phyloP scores from a whole-genome alignment of 1,140 invertebrate genomes.

The Eueides isabella region DNA sequence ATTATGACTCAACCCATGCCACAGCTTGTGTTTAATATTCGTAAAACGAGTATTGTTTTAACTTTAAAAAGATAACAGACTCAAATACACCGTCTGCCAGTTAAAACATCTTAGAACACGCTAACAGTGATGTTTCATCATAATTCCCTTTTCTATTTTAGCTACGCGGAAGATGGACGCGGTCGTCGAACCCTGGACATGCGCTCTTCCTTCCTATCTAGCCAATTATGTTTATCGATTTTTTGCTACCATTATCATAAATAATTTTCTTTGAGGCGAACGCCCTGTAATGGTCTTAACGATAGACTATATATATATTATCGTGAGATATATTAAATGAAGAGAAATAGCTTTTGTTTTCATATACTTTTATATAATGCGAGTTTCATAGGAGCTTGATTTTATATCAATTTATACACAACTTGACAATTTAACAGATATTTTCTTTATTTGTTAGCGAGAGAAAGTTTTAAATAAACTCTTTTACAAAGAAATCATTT shows the following conservation, averaged over 20 bases:
- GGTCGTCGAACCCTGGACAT: conserved; percentile 56
- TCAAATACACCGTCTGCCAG: background rate
- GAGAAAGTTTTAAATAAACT: no score
- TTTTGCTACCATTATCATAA: conserved; percentile 39
- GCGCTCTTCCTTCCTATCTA: conserved; percentile 51
- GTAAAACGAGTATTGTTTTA: background rate
- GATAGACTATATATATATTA: background rate
- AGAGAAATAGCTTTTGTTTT: no score
- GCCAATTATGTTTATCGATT: conserved; percentile 55
- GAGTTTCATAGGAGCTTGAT: no score
- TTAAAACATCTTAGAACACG: conserved; percentile 11
- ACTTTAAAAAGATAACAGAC: background rate
- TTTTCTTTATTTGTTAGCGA: no score
- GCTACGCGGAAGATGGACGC: conserved; percentile 57
- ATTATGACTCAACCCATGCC: background rate
- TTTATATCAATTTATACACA: no score
- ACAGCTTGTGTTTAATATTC: background rate
- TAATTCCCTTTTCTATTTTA: conserved; percentile 52
- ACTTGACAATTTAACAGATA: no score
- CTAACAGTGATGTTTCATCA: conserved; percentile 7
- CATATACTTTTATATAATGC: no score
- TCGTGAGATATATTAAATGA: background rate
- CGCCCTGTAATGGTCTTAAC: background rate
- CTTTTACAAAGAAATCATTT: no score
- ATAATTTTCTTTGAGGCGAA: conserved; percentile 7